Conservation (phyloP, 2,797 vertebrate genomes). For the Fringilla coelebs region DNA sequence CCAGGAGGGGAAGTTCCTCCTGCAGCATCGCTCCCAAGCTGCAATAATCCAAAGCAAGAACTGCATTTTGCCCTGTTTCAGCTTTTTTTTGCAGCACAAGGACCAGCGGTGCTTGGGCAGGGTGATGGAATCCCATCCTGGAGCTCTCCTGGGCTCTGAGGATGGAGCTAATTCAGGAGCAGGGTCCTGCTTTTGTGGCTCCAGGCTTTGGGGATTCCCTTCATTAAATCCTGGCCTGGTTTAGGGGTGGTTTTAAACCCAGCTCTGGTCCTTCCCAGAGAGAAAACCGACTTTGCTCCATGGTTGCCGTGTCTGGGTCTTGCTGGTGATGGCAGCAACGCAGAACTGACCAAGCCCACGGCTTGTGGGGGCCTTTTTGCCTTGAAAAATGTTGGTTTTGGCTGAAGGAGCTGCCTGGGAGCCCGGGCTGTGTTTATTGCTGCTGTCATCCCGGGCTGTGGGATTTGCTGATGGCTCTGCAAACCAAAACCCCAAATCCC, state of each 20-base stretch:
- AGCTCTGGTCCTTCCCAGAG: background rate
- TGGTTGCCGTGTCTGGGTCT: rapidly evolving
- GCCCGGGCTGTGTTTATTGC: background rate
- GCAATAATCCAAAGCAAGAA: background rate
- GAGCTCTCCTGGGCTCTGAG: background rate
- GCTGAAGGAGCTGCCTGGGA: background rate
- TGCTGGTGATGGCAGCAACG: rapidly evolving
- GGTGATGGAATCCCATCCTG: rapidly evolving
- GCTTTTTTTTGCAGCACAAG: background rate
- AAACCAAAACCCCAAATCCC: background rate
- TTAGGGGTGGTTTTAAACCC: background rate
- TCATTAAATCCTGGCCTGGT: background rate
- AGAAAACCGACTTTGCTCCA: rapidly evolving
- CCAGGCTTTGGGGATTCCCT: background rate
- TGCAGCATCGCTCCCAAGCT: background rate
- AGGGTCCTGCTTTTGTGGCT: background rate
- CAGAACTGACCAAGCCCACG: background rate
- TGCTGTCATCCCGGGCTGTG: background rate
- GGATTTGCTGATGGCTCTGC: background rate
- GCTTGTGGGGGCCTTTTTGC: background rate
- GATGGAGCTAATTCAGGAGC: rapidly evolving
- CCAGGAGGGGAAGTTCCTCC: background rate
- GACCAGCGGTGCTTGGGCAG: background rate
- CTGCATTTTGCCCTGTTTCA: background rate
- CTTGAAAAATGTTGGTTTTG: background rate